These are phyloP conservation scores for Tinamus major DNA, from an alignment of 2,797 vertebrate species.

Conservation along the genomic window DNA sequence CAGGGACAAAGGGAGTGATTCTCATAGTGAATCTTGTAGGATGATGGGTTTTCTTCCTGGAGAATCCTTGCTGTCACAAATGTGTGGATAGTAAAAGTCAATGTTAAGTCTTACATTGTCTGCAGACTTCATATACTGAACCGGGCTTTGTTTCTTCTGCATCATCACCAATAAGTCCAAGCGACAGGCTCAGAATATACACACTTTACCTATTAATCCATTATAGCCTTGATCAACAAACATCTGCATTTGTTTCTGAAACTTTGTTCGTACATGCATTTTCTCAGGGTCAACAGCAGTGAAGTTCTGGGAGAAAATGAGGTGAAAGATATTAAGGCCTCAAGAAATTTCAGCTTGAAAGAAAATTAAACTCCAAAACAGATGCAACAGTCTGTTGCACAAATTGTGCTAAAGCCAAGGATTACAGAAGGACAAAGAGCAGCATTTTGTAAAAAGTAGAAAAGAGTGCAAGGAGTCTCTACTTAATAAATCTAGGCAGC, in stretches of 20 bases:
- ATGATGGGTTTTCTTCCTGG: neutral
- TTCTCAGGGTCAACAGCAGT: neutral
- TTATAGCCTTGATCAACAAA: neutral
- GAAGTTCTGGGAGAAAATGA: conserved; percentile 9
- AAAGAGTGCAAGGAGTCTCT: neutral
- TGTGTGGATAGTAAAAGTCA: neutral
- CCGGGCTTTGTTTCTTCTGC: neutral
- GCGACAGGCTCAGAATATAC: neutral
- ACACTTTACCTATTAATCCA: neutral
- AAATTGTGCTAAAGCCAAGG: neutral
- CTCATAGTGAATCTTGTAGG: neutral
- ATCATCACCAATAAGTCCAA: neutral
- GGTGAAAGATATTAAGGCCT: conserved; percentile 12
- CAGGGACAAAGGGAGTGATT: neutral
- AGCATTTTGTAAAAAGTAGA: neutral
- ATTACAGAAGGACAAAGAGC: conserved; percentile 1
- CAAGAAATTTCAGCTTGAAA: conserved; percentile 27
- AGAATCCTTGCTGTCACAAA: neutral
- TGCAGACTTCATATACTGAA: neutral
- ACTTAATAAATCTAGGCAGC: neutral
- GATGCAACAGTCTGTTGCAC: neutral
- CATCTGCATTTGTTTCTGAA: neutral
- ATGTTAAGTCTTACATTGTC: neutral
- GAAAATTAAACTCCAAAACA: neutral
- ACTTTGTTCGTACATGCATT: conserved; percentile 4